These are phyloP conservation scores for Gryllus bimaculatus DNA, from an alignment of 1,140 invertebrate species.

Conservation along the genomic window DNA sequence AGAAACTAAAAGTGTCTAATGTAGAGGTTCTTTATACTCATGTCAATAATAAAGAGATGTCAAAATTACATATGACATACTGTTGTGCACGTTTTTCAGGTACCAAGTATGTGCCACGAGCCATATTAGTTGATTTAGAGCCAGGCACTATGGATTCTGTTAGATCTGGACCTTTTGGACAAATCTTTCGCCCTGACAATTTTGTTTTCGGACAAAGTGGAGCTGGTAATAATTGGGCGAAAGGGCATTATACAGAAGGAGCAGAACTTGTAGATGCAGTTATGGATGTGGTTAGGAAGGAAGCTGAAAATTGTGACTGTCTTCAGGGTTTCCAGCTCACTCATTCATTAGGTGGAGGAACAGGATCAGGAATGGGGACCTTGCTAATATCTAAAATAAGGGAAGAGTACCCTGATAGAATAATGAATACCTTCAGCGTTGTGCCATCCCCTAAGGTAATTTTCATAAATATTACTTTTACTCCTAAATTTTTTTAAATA, in stretches of 20 bases:
- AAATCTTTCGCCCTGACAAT: slow-evolving; percentile 63
- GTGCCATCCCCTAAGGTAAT: slow-evolving; percentile 49
- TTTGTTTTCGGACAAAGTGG: slow-evolving; percentile 52
- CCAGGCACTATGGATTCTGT: slow-evolving; percentile 61
- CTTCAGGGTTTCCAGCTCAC: slow-evolving; percentile 67
- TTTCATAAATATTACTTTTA: too few relatives aligned
- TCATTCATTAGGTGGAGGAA: slow-evolving; percentile 76
- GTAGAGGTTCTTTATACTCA: too few relatives aligned
- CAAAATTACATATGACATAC: too few relatives aligned
- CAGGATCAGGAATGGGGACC: slow-evolving; percentile 82
- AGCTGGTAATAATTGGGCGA: slow-evolving; percentile 27
- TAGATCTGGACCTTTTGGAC: slow-evolving; percentile 54
- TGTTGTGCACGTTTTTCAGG: slow-evolving; percentile 8
- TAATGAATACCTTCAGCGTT: slow-evolving; percentile 54
- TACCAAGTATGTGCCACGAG: slow-evolving; percentile 57
- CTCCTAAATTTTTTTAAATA: too few relatives aligned
- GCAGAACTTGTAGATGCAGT: slow-evolving; percentile 77
- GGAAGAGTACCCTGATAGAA: slow-evolving; percentile 78
- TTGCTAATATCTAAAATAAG: slow-evolving; percentile 75
- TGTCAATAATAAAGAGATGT: too few relatives aligned
- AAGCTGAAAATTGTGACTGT: slow-evolving; percentile 49
- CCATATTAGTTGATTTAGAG: slow-evolving; percentile 60
- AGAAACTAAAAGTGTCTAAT: too few relatives aligned
- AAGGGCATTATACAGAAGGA: slow-evolving; percentile 46
- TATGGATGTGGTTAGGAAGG: slow-evolving; percentile 67